Evolutionary conservation across 2,113 vertebrate genomes (phyloP).

Genomic region (Eolophus roseicapilla): DNA sequence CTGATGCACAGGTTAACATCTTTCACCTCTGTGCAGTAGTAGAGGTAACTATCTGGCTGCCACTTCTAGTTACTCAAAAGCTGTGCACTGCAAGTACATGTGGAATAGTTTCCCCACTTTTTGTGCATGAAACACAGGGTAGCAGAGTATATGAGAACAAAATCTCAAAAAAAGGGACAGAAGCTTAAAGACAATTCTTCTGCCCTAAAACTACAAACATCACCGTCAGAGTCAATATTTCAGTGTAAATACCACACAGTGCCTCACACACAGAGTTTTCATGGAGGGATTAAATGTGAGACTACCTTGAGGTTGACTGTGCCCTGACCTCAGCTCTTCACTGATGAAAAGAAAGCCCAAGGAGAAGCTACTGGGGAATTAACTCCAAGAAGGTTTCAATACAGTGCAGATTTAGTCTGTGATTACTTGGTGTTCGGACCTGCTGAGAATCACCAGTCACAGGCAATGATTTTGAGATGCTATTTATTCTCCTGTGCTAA

Average conservation of each 20-base stretch:
- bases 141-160: not conserved
- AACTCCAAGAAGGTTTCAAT: not conserved
- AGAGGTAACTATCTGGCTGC: not conserved
- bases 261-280: not conserved
- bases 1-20: not conserved
- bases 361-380: not conserved
- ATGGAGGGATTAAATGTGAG: not conserved
- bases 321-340: not conserved
- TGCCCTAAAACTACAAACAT: not conserved
- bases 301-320: not conserved
- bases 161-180: not conserved
- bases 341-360: not conserved
- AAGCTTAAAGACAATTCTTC: not conserved
- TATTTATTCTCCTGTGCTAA: not conserved
- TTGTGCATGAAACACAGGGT: not conserved
- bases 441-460: not conserved
- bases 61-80: not conserved
- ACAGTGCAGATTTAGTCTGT: not conserved
- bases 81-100: not conserved
- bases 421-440: not conserved
- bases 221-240: not conserved
- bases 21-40: not conserved
- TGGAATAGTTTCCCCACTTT: not conserved
- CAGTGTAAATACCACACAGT: not conserved
- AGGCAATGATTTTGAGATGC: not conserved